Conservation (phyloP, 1,140 invertebrate species). For the Hycleus phaleratus region DNA sequence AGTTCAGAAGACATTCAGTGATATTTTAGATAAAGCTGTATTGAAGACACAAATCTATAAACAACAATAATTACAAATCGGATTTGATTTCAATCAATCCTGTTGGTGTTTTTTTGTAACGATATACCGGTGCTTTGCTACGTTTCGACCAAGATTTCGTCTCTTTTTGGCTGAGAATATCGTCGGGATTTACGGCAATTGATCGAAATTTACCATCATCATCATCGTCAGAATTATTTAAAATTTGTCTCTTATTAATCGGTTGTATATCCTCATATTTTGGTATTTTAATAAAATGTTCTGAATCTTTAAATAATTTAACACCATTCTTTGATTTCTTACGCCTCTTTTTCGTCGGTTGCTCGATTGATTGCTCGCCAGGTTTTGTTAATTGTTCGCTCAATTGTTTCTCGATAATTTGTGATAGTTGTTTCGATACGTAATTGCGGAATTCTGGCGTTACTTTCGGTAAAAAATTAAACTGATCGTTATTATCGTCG, state of each 20-base stretch:
- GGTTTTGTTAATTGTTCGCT: slow-evolving; percentile 2
- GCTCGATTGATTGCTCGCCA: too few species aligned
- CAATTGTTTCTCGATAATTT: slow-evolving; percentile 24
- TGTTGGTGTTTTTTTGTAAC: slow-evolving; percentile 17
- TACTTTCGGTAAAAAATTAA: slow-evolving; percentile 23
- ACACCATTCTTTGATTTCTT: slow-evolving; percentile 18
- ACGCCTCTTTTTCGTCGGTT: too few species aligned
- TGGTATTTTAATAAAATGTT: slow-evolving; percentile 17
- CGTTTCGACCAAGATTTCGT: slow-evolving; percentile 27
- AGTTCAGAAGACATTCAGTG: slow-evolving; percentile 55
- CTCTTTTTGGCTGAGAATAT: slow-evolving; percentile 28
- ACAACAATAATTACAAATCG: slow-evolving; percentile 20
- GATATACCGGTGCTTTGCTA: slow-evolving; percentile 26
- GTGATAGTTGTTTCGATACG: slow-evolving; percentile 28
- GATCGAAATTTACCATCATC: slow-evolving; percentile 11
- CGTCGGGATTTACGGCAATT: slow-evolving; percentile 23
- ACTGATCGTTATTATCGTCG: slow-evolving; percentile 22
- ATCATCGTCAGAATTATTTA: slow-evolving; percentile 1
- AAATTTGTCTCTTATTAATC: slow-evolving; percentile 1
- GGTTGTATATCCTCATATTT: neutral
- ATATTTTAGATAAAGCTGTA: slow-evolving; percentile 51
- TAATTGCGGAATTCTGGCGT: slow-evolving; percentile 30
- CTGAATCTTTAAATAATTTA: slow-evolving; percentile 26
- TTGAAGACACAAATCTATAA: slow-evolving; percentile 50
- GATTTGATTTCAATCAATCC: slow-evolving; percentile 2